These are phyloP conservation scores for Nerophis lumbriciformis DNA, from an alignment of 2,113 vertebrate species.

Conservation along the genomic window DNA sequence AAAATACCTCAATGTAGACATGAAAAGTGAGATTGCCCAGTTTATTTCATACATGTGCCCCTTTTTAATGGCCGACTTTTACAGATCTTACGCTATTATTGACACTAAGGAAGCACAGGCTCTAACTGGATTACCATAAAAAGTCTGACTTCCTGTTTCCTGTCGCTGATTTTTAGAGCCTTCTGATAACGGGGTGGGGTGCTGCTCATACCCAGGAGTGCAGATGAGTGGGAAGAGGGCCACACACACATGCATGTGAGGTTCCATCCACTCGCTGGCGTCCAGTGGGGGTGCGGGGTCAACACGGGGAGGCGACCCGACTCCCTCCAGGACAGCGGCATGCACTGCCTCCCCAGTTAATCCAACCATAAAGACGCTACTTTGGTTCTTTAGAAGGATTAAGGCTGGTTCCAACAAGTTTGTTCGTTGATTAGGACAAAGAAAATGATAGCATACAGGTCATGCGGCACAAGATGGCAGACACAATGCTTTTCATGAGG, in stretches of 20 bases:
- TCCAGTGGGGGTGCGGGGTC: conserved; percentile 61
- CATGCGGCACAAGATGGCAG: conserved; percentile 73
- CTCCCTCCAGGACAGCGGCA: conserved; percentile 69
- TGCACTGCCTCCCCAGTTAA: conserved; percentile 70
- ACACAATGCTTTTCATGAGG: conserved; percentile 66
- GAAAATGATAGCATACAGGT: conserved; percentile 57
- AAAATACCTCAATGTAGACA: neutral
- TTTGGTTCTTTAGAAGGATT: conserved; percentile 61
- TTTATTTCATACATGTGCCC: conserved; percentile 69
- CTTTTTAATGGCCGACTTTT: conserved; percentile 46
- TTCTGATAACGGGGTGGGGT: conserved; percentile 59
- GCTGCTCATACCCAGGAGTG: conserved; percentile 80
- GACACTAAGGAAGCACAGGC: conserved; percentile 8
- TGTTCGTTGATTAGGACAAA: conserved; percentile 18
- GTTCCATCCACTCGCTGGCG: conserved; percentile 66
- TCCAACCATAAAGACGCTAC: conserved; percentile 60
- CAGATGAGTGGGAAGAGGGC: conserved; percentile 66
- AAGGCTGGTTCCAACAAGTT: conserved; percentile 49
- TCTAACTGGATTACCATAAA: conserved; percentile 17
- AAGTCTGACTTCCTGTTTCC: conserved; percentile 24
- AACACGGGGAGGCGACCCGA: conserved; percentile 58
- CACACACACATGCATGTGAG: conserved; percentile 77
- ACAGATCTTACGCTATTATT: conserved; percentile 5
- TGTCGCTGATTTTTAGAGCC: conserved; percentile 31
- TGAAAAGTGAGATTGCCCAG: conserved; percentile 42